Percentiles rank a stretch among this genome's conserved stretches.
Evolutionary conservation across 1,140 invertebrate genomes (phyloP).

Genomic region (Trissolcus basalis): DNA sequence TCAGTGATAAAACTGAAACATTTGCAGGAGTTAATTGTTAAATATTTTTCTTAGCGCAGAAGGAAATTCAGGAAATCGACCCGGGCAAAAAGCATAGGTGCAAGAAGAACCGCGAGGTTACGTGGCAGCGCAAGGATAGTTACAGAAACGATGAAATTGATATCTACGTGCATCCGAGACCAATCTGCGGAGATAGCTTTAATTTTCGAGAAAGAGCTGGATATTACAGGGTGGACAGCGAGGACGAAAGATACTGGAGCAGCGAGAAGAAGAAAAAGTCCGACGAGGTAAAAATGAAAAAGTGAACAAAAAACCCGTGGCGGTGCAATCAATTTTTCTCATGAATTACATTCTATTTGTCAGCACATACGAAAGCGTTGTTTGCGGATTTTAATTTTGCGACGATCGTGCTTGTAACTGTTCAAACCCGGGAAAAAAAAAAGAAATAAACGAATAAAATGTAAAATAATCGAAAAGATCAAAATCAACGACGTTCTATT

Average conservation of each 20-base stretch:
- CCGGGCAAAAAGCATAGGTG: conserved; percentile 16
- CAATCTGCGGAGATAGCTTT: conserved; percentile 47
- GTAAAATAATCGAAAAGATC: too few species aligned
- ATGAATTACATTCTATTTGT: background rate
- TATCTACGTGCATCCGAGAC: conserved; percentile 29
- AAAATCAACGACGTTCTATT: too few species aligned
- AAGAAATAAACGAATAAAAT: too few species aligned
- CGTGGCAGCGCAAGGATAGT: conserved; percentile 28
- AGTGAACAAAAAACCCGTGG: background rate
- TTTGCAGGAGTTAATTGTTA: background rate
- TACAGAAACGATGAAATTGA: conserved; percentile 28
- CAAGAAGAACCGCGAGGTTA: conserved; percentile 28
- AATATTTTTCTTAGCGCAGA: conserved; percentile 28
- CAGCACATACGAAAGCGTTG: too few species aligned
- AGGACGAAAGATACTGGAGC: conserved; percentile 18
- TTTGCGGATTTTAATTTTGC: too few species aligned
- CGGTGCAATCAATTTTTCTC: background rate
- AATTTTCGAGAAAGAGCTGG: conserved; percentile 35
- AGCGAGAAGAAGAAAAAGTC: conserved; percentile 24
- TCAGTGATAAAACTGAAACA: too few species aligned
- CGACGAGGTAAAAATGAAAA: conserved; percentile 40
- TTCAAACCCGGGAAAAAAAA: too few species aligned
- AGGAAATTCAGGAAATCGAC: conserved; percentile 27
- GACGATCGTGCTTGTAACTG: too few species aligned
- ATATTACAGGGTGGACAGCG: conserved; percentile 32